Evolutionary conservation across 64 coral and sea anemone species (phyloP).

Genomic region (Stichodactyla helianthus): DNA sequence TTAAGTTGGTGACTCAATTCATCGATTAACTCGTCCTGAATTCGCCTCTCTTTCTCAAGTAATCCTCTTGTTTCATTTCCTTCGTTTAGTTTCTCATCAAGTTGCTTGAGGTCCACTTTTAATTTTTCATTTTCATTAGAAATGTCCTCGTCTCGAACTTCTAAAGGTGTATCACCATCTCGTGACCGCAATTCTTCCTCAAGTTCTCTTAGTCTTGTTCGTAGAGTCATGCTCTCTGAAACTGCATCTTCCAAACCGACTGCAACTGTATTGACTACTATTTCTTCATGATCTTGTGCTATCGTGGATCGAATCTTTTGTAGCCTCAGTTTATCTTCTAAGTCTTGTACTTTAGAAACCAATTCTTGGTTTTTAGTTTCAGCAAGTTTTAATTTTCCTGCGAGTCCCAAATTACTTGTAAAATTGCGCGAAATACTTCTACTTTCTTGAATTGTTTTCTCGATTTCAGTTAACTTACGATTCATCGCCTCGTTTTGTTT

Average conservation of each 20-base stretch:
- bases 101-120: conserved; percentile 2
- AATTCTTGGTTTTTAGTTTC: conserved; percentile 50
- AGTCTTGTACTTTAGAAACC: conserved; percentile 5
- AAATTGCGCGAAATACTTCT: neutral
- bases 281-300: conserved; percentile 44
- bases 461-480: neutral
- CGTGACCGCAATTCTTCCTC: conserved; percentile 6
- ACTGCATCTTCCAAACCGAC: conserved; percentile 31
- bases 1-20: conserved; percentile 40
- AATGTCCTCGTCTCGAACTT: conserved; percentile 27
- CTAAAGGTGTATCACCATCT: neutral
- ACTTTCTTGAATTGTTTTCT: neutral
- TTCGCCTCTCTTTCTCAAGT: conserved; percentile 12
- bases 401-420: neutral
- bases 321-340: conserved; percentile 39
- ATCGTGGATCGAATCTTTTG: conserved; percentile 1
- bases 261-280: conserved; percentile 19
- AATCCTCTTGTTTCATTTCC: conserved; percentile 20
- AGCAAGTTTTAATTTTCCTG: conserved; percentile 12
- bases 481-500: conserved; percentile 10
- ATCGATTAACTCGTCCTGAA: conserved; percentile 43
- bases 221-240: conserved; percentile 19
- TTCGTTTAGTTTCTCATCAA: conserved; percentile 29
- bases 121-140: conserved; percentile 37
- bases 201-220: conserved; percentile 32